phyloP scores from a whole-genome alignment of 1,140 invertebrate genomes.

The Zaprionus kolodkinae region DNA sequence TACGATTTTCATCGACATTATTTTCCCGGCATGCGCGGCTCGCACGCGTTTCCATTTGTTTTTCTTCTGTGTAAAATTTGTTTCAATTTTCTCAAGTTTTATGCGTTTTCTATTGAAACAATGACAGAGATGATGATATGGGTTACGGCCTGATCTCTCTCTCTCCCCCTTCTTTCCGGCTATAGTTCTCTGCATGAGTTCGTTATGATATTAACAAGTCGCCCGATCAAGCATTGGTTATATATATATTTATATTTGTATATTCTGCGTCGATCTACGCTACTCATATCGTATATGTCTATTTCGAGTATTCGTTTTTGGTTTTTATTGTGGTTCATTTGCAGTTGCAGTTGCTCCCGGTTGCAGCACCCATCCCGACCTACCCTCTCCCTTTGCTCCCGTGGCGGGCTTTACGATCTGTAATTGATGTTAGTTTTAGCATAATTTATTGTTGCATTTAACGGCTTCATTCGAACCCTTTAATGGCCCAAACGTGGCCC shows the following conservation, averaged over 20 bases:
- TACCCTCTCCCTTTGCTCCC: not conserved
- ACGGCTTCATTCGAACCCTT: slow-evolving; percentile 80
- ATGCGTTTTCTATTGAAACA: slow-evolving; percentile 79
- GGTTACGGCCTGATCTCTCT: not conserved
- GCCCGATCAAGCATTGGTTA: slow-evolving; percentile 7
- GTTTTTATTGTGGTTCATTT: slow-evolving; percentile 72
- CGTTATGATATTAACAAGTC: slow-evolving; percentile 62
- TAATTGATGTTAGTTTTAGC: slow-evolving; percentile 82
- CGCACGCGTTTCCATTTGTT: slow-evolving; percentile 59
- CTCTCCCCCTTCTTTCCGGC: not conserved
- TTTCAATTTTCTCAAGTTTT: slow-evolving; percentile 74
- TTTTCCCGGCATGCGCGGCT: slow-evolving; percentile 43
- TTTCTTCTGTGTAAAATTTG: slow-evolving; percentile 63
- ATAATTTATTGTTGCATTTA: slow-evolving; percentile 79
- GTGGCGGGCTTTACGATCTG: slow-evolving; percentile 67
- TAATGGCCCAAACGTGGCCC: slow-evolving; percentile 57
- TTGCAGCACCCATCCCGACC: slow-evolving; percentile 37
- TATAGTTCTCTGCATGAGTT: slow-evolving; percentile 47
- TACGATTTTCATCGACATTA: slow-evolving; percentile 53
- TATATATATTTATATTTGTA: not conserved
- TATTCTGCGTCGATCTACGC: slow-evolving; percentile 26
- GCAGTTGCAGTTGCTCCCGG: slow-evolving; percentile 20
- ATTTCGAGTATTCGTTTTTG: slow-evolving; percentile 48
- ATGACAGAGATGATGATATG: slow-evolving; percentile 53
- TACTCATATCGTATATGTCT: slow-evolving; percentile 52